phyloP scores from a whole-genome alignment of 2,888 invertebrate species.

The Autographa gamma region DNA sequence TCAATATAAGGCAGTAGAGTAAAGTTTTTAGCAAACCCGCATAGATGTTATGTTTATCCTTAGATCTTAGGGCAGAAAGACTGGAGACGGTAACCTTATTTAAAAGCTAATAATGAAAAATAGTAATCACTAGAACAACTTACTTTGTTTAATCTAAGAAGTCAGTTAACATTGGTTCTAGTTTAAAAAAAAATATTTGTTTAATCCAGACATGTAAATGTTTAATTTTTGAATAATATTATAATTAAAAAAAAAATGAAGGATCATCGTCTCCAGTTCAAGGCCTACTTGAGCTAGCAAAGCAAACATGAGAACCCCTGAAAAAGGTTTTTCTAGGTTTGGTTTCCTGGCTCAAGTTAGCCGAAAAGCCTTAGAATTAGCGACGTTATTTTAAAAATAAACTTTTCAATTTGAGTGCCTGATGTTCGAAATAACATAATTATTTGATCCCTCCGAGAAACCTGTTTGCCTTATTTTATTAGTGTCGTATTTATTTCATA shows the following conservation, averaged over 20 bases:
- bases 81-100: slow-evolving; percentile 18
- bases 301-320: neutral
- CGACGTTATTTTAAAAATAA: slow-evolving; percentile 62
- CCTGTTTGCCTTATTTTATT: slow-evolving; percentile 87
- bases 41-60: slow-evolving; percentile 48
- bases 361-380: slow-evolving; percentile 42
- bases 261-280: slow-evolving; percentile 31
- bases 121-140: neutral
- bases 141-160: too few relatives aligned
- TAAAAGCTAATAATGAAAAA: neutral
- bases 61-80: slow-evolving; percentile 63
- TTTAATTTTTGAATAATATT: too few relatives aligned
- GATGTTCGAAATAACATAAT: slow-evolving; percentile 74
- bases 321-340: neutral
- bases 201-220: too few relatives aligned
- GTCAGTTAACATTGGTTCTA: too few relatives aligned
- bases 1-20: slow-evolving; percentile 36
- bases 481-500: slow-evolving; percentile 76
- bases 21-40: slow-evolving; percentile 38
- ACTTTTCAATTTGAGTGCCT: slow-evolving; percentile 86
- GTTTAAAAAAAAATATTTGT: too few relatives aligned
- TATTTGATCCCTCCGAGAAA: slow-evolving; percentile 85
- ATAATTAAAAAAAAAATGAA: too few relatives aligned
- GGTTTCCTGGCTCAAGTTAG: neutral
- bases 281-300: neutral